A percentile compares a stretch with the other conserved stretches of the same genome.
These are phyloP conservation scores for Trypoxylon attenuatum DNA, from an alignment of 2,888 invertebrate species.

Conservation along the genomic window DNA sequence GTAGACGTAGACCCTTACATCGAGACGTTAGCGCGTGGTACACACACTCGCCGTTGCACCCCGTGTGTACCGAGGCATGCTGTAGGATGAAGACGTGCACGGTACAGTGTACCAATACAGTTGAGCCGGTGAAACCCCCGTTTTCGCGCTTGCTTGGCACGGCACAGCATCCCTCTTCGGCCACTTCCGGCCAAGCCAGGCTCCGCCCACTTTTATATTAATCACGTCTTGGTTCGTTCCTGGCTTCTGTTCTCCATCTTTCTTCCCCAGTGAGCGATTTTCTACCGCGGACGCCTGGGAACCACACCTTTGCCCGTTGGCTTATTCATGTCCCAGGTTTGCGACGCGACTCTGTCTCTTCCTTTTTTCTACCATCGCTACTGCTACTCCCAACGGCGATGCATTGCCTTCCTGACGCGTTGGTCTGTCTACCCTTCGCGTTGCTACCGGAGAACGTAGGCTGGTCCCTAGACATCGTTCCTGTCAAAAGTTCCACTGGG, in stretches of 20 bases:
- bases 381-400: slow-evolving; percentile 12
- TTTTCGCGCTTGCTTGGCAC: slow-evolving; percentile 69
- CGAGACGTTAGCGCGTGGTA: no score
- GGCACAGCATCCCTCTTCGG: slow-evolving; percentile 70
- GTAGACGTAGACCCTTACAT: no score
- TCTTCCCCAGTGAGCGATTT: slow-evolving; percentile 70
- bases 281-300: slow-evolving; percentile 68
- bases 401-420: slow-evolving; percentile 5
- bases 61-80: slow-evolving; percentile 43
- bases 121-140: slow-evolving; percentile 58
- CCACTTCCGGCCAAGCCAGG: slow-evolving; percentile 70
- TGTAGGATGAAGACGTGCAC: slow-evolving; percentile 43
- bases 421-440: neutral
- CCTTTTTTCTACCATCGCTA: neutral
- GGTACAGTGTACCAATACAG: slow-evolving; percentile 49
- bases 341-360: slow-evolving; percentile 36
- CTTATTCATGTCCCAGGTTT: slow-evolving; percentile 66
- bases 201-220: slow-evolving; percentile 75
- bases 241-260: slow-evolving; percentile 66
- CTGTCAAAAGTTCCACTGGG: neutral
- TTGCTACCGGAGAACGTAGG: neutral
- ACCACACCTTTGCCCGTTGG: slow-evolving; percentile 72
- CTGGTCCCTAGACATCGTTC: no score
- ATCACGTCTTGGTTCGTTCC: slow-evolving; percentile 73
- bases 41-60: neutral